Base-by-base conservation (phyloP, 2,797 vertebrate species). In the Sphenopsis melanotis region DNA sequence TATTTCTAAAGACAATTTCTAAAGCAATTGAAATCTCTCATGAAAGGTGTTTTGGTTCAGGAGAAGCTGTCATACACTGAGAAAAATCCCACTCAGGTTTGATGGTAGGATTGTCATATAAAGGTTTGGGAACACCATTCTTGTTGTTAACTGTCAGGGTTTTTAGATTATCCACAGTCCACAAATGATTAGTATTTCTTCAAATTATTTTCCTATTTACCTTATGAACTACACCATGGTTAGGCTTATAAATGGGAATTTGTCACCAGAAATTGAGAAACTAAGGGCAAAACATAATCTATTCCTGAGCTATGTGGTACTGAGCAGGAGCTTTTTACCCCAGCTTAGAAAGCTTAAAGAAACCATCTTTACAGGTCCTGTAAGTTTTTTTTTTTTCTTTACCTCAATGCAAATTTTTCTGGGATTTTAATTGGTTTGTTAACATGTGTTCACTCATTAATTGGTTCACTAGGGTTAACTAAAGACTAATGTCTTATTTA, bases 381-480 rank as follows among this genome's bases (percentile, higher is more conserved):
- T 24, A 83, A 44, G 9, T 10, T 59, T 63, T 44, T 17, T 83
- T 74, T 60, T 80, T 24, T 56, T 6, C 22, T 63, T 84, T 20
- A 77, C 16, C 12, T 75, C 42, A 23, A 6, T 26, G 27, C 32
- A 39, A 16, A n/a, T 75, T 78, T 76, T 59, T 42, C 79, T 44
- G 50, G 8, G n/a, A 36, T 61, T 83, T 80, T 88, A 91, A 83
- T n/a, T 89, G 60, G n/a, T 55, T 77, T 6, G 3, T 83, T 91
- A 92, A 46, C 8, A 5, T 46, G 53, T 74, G 70, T 83, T 95
- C 75, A 60, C 32, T 81, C 53, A 66, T 74, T 83, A 89, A 81
- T 53, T 65, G 27, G 37, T 60, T 92, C 42, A 53, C 57, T 32
- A 46, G 87, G 32, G 64, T 89, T 94, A 90, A 81, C 74, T 83